Conservation (phyloP, 2,113 vertebrate genomes). For the Heterotis niloticus region DNA sequence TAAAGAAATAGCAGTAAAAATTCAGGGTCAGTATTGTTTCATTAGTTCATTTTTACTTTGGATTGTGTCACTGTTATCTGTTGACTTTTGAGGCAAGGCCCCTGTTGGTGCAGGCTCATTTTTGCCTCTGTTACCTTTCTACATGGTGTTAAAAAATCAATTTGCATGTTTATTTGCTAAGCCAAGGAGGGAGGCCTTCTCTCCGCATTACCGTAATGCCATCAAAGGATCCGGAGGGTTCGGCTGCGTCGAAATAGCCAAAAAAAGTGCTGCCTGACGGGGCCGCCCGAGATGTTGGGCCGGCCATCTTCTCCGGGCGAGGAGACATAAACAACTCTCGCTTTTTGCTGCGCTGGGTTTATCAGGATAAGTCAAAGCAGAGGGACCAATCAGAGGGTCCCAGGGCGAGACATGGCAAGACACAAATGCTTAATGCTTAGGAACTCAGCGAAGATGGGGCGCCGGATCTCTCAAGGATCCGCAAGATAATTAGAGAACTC, state of each 20-base stretch:
- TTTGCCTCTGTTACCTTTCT: not conserved
- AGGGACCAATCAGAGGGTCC: slow-evolving; percentile 51
- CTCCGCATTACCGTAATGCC: not conserved
- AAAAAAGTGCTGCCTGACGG: not conserved
- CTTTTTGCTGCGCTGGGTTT: not conserved
- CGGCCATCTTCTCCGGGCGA: slow-evolving; percentile 19
- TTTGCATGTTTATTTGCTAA: not conserved
- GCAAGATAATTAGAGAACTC: slow-evolving; percentile 46
- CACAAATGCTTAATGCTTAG: slow-evolving; percentile 27
- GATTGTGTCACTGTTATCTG: not conserved
- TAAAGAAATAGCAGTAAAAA: not conserved
- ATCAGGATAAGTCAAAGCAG: slow-evolving; percentile 36
- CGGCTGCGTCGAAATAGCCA: not conserved
- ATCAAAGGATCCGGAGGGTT: not conserved
- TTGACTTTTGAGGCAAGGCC: not conserved
- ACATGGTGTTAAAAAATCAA: slow-evolving; percentile 5
- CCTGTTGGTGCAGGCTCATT: not conserved
- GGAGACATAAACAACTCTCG: slow-evolving; percentile 20
- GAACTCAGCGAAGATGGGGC: slow-evolving; percentile 23
- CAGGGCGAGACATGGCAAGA: slow-evolving; percentile 13
- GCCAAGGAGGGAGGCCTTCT: not conserved
- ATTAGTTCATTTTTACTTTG: no score
- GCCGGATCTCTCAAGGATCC: slow-evolving; percentile 16
- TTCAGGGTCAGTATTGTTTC: not conserved
- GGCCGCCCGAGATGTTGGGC: not conserved